phyloP scores from a whole-genome alignment of 2,888 invertebrate genomes.

The Pristionchus arcanus region DNA sequence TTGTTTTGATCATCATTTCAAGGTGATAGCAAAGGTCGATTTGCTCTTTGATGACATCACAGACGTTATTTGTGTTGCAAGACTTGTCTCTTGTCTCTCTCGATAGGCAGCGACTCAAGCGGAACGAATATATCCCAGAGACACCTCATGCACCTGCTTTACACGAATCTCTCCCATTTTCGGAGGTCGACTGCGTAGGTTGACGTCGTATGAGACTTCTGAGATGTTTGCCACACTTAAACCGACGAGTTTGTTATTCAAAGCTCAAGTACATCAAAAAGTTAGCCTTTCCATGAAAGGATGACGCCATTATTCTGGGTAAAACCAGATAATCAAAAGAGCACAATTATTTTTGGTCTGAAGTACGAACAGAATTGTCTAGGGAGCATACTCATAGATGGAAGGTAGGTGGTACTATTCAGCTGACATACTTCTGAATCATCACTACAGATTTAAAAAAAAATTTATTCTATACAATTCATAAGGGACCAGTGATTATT shows the following conservation, averaged over 20 bases:
- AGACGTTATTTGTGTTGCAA: not conserved
- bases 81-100: not conserved
- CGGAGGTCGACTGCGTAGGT: not conserved
- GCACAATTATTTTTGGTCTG: not conserved
- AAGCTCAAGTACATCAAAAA: not conserved
- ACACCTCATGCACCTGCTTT: not conserved
- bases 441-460: too few species aligned
- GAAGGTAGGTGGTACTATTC: not conserved
- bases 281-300: not conserved
- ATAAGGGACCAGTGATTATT: not conserved
- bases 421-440: not conserved
- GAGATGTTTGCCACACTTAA: not conserved
- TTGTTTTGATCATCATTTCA: not conserved
- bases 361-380: not conserved
- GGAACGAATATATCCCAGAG: conserved; percentile 28
- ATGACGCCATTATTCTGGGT: not conserved
- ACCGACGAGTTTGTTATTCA: not conserved
- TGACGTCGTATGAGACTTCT: not conserved
- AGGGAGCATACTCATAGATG: not conserved
- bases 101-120: conserved; percentile 26
- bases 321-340: not conserved
- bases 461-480: not conserved
- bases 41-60: not conserved
- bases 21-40: not conserved
- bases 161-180: not conserved